Percentiles rank a stretch among this genome's conserved stretches.
phyloP scores from a whole-genome alignment of 2,797 vertebrate genomes.

The Rhinatrema bivittatum region DNA sequence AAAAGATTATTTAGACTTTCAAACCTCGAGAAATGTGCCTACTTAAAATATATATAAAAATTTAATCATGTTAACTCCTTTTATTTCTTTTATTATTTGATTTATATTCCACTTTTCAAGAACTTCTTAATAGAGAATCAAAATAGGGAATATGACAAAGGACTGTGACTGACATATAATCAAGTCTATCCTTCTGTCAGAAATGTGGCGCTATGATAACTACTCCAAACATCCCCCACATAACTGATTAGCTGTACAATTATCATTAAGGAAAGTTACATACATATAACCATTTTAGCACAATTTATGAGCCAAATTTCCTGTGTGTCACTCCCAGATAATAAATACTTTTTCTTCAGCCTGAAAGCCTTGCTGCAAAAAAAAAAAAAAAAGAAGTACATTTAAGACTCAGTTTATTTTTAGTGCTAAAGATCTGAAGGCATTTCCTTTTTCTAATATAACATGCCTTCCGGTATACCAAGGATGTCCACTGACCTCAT shows the following conservation, averaged over 20 bases:
- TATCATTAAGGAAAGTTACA: constrained; percentile 50
- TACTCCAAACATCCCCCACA: constrained; percentile 37
- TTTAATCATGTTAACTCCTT: too few relatives aligned
- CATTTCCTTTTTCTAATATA: constrained; percentile 80
- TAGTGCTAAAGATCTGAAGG: constrained; percentile 63
- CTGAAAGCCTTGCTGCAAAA: constrained; percentile 45
- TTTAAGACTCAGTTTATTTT: constrained; percentile 74
- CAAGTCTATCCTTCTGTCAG: too few relatives aligned
- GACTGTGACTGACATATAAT: too few relatives aligned
- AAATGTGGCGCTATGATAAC: constrained; percentile 15
- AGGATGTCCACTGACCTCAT: constrained; percentile 82
- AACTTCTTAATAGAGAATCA: too few relatives aligned
- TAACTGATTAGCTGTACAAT: constrained; percentile 42
- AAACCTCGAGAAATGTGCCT: too few relatives aligned
- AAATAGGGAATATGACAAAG: too few relatives aligned
- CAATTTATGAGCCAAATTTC: constrained; percentile 61
- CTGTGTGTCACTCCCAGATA: constrained; percentile 58
- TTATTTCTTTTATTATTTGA: too few relatives aligned
- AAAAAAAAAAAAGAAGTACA: constrained; percentile 46
- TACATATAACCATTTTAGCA: constrained; percentile 48
- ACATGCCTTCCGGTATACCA: constrained; percentile 76
- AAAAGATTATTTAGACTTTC: too few relatives aligned
- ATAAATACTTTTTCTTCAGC: constrained; percentile 63
- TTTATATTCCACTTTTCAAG: too few relatives aligned
- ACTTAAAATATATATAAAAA: too few relatives aligned